Conservation (phyloP, 2,113 vertebrate species). For the Apodemus sylvaticus region DNA sequence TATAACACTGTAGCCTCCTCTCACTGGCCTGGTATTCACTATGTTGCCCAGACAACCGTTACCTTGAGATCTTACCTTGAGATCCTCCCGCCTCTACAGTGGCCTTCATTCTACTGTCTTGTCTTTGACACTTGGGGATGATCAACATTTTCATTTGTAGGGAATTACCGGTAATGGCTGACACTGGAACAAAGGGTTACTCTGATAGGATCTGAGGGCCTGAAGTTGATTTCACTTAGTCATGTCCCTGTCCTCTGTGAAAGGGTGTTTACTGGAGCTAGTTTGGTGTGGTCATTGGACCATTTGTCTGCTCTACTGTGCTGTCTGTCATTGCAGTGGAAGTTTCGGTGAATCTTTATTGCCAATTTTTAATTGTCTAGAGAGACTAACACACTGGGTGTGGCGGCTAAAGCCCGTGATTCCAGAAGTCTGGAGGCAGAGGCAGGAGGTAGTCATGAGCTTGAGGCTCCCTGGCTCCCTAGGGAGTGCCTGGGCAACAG, state of each 20-base stretch:
- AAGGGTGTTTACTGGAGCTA: background rate
- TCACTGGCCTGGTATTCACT: background rate
- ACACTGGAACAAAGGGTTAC: background rate
- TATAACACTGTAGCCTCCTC: background rate
- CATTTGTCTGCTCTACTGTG: background rate
- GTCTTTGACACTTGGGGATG: background rate
- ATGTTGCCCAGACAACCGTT: background rate
- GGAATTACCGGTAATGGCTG: background rate
- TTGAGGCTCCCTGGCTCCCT: background rate
- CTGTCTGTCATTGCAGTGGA: background rate
- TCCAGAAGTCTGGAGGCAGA: background rate
- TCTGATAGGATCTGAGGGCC: conserved; percentile 1
- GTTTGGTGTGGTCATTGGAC: background rate
- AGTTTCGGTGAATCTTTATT: background rate
- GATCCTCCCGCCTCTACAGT: too few species aligned
- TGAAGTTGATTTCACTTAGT: background rate
- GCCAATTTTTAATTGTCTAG: conserved; percentile 28
- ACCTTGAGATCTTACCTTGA: background rate
- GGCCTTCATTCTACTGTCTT: background rate
- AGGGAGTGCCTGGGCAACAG: background rate
- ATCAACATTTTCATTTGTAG: background rate
- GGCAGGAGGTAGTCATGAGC: background rate
- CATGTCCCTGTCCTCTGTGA: background rate
- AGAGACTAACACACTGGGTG: background rate
- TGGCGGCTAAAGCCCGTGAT: background rate